Evolutionary conservation across 2,113 vertebrate species (phyloP).

Genomic region (Benitochromis conjunctus): DNA sequence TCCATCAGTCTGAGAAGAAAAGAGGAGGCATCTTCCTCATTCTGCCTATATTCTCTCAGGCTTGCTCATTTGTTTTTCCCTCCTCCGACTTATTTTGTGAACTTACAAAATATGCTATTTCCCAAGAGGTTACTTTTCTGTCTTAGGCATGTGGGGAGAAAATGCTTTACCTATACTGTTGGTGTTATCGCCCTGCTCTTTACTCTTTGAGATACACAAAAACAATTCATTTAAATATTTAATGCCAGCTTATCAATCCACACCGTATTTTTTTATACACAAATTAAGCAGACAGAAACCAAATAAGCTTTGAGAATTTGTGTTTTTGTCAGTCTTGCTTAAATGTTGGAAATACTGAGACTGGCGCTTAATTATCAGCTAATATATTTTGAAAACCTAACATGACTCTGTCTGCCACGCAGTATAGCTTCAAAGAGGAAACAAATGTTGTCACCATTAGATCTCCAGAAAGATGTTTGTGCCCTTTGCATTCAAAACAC

Average conservation of each 20-base stretch:
- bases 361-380: background rate
- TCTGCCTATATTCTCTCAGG: slow-evolving; percentile 1
- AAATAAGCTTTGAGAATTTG: background rate
- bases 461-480: background rate
- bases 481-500: background rate
- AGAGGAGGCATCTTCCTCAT: background rate
- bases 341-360: background rate
- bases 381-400: background rate
- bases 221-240: background rate
- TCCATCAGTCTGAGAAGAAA: background rate
- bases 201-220: background rate
- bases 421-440: background rate
- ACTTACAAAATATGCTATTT: slow-evolving; percentile 20
- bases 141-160: background rate
- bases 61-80: slow-evolving; percentile 2
- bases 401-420: background rate
- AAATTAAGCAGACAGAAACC: background rate
- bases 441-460: background rate
- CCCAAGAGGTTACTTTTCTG: background rate
- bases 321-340: background rate
- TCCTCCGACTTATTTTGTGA: background rate
- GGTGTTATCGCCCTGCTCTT: background rate
- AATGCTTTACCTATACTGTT: background rate
- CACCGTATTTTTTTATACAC: background rate
- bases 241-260: background rate